Evolutionary conservation across 1,140 invertebrate species (phyloP), one percentile per base, ranked within the genome.

Genomic region (Megathymus violae): DNA sequence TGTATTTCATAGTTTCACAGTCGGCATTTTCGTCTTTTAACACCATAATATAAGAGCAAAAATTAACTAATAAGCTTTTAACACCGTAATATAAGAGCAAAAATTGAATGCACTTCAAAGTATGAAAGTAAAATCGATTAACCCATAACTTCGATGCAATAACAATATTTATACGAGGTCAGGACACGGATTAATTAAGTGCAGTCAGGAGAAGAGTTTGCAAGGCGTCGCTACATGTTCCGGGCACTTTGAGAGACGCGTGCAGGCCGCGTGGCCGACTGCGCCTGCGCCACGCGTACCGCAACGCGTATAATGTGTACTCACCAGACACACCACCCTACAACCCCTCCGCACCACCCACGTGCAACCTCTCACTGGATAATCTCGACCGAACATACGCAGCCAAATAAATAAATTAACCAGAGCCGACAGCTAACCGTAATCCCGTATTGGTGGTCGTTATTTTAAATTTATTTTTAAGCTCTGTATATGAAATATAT

Each of bases 361-460:
- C 75, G 75, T 82, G 80, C 77, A 64, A 25, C 48, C 67, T 66
- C 80, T 75, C 73, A 17, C 58, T 27, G 82, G 86, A 87, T 89
- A 86, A 89, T 83, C 86, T 76, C 71, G 17, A 43, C 59, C 36
- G 60, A 78, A 67, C 84, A 87, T 80, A 87, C 72, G 84, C 83
- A 77, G 52, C 48, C 80, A 86, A 87, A 87, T 87, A 89, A 89
- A 89, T 89, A 86, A 89, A 87, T 89, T 86, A 89, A 85, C 74
- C 71, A 65, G 73, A 85, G 69, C 79, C 74, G 43, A 71, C 43
- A 19, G 44, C 22, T 69, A 46, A 50, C 63, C 60, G 56, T 59
- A 63, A 58, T 56, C 52, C 52, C 19, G 9, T 19, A 46, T 38
- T 51, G 51, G 66, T 58, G 70, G 65, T 72, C 10, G 1, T 44